Evolutionary conservation across 2,888 invertebrate genomes (phyloP).

Genomic region (Patella caerulea): DNA sequence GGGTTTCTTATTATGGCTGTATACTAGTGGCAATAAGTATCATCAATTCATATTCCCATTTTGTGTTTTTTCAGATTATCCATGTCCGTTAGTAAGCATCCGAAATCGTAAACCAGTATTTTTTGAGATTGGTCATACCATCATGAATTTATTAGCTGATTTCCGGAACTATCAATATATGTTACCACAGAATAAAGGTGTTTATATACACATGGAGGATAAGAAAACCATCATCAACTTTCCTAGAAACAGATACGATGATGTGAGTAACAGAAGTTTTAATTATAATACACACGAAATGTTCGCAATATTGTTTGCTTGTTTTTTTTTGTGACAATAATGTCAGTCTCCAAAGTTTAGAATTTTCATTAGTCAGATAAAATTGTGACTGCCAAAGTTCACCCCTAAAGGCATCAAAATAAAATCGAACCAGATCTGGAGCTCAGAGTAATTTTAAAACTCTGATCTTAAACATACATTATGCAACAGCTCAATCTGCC

Average conservation of each 20-base stretch:
- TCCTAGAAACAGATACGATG: conserved; percentile 79
- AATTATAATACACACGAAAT: no score
- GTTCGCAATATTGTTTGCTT: no score
- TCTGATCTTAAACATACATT: background rate
- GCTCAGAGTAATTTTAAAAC: no score
- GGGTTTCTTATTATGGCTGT: no score
- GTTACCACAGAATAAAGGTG: conserved; percentile 82
- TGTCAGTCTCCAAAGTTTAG: no score
- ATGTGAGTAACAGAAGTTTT: conserved; percentile 57
- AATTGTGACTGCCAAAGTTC: no score
- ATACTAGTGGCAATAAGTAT: no score
- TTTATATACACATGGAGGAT: conserved; percentile 87
- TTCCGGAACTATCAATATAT: conserved; percentile 88
- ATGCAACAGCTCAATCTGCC: no score
- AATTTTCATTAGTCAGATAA: no score
- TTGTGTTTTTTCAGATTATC: conserved; percentile 77
- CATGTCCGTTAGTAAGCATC: conserved; percentile 85
- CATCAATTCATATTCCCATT: background rate
- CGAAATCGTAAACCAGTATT: conserved; percentile 84
- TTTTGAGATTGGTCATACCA: conserved; percentile 88
- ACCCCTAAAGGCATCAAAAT: no score
- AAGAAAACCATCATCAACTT: conserved; percentile 83
- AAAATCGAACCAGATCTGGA: no score
- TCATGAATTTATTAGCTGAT: conserved; percentile 88
- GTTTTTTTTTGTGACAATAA: no score